Percentiles rank a stretch among this genome's conserved stretches.
These are phyloP conservation scores for Andrena trimmerana DNA, from an alignment of 2,888 invertebrate genomes.

Conservation along the genomic window DNA sequence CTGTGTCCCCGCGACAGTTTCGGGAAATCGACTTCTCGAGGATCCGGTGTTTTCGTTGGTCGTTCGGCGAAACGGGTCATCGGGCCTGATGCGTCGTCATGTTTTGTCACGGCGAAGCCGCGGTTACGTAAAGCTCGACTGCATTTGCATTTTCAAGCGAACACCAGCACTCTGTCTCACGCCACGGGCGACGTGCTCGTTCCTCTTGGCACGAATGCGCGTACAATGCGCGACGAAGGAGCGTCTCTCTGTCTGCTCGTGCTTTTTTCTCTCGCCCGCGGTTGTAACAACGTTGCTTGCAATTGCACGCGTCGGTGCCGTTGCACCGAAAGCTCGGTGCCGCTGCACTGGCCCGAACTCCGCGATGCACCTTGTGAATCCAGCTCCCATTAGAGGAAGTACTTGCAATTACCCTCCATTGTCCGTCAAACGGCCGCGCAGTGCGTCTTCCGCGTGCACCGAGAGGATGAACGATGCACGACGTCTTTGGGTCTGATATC, in stretches of 20 bases:
- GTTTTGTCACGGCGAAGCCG: constrained; percentile 19
- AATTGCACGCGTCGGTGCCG: constrained; percentile 47
- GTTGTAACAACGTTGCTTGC: constrained; percentile 40
- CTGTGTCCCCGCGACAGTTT: background rate
- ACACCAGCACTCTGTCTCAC: constrained; percentile 22
- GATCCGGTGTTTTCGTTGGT: constrained; percentile 21
- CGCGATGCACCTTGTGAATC: constrained; percentile 42
- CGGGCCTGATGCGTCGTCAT: constrained; percentile 29
- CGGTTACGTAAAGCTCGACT: constrained; percentile 49
- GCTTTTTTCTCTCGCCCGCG: constrained; percentile 16
- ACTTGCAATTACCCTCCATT: constrained; percentile 45
- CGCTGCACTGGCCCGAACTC: constrained; percentile 6
- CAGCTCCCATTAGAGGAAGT: constrained; percentile 38
- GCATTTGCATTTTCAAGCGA: constrained; percentile 54
- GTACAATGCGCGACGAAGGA: constrained; percentile 15
- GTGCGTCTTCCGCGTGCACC: constrained; percentile 22
- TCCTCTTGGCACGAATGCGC: constrained; percentile 42
- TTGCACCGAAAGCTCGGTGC: constrained; percentile 40
- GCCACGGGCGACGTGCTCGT: constrained; percentile 18
- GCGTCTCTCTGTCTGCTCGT: constrained; percentile 31
- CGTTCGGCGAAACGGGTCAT: constrained; percentile 47
- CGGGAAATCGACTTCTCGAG: constrained; percentile 24
- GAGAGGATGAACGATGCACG: constrained; percentile 9
- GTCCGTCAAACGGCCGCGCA: constrained; percentile 26
- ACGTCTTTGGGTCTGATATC: background rate